Evolutionary conservation across 2,888 invertebrate genomes (phyloP), one percentile per base, ranked within the genome.

Genomic region (Diogma glabrata): DNA sequence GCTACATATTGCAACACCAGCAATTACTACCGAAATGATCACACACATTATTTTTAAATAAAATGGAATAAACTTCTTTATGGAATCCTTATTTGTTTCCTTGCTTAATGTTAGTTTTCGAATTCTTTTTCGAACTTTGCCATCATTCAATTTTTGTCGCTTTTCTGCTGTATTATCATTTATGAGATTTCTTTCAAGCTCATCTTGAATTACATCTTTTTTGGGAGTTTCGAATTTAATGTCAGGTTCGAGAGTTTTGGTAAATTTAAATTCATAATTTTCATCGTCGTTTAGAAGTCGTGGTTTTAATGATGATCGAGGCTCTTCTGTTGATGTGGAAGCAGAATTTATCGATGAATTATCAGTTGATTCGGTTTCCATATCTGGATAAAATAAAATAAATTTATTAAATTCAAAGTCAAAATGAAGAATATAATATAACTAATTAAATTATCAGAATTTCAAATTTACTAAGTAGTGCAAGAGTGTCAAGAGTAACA

Each of bases 241-340:
- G 23, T 43, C 43, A 3, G 43, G 43, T 12, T 43, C 43, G 6
- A 43, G 23, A 43, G 23, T 23, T n/a, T 43, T 43, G n/a, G 20
- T 43, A 22, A 43, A 43, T 46, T 46, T 46, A 46, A 46, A 46
- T 24, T 46, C 46, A 46, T 16, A 46, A 26, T 46, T 46, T 26
- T 46, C 46, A 46, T 16, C 46, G 7, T 43, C 43, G n/a, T 43
- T 43, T 22, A 43, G 14, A 20, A 43, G 9, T n/a, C n/a, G n/a
- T n/a, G n/a, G n/a, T n/a, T n/a, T n/a, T n/a, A n/a, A n/a, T n/a
- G n/a, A n/a, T n/a, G n/a, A n/a, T n/a, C n/a, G n/a, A n/a, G n/a
- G n/a, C n/a, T n/a, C n/a, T n/a, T n/a, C n/a, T n/a, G n/a, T n/a
- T n/a, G n/a, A n/a, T n/a, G n/a, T n/a, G n/a, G n/a, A n/a, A n/a